These are phyloP conservation scores for Xenus cinereus DNA, from an alignment of 2,113 vertebrate genomes.

Conservation along the genomic window DNA sequence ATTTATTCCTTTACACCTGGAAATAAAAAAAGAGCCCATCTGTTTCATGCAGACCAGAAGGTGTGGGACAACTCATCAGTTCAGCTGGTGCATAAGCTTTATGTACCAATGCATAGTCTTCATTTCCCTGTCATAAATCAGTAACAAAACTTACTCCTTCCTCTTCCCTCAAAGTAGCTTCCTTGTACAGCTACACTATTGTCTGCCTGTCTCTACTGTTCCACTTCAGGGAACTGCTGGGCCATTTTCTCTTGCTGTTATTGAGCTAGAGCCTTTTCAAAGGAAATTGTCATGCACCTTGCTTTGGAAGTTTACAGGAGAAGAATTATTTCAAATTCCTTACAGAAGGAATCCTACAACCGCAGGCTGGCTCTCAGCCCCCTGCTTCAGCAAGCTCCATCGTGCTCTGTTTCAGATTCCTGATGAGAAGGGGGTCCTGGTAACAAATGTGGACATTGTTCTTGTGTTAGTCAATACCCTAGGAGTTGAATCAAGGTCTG, in stretches of 20 bases:
- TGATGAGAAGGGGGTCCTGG: neutral
- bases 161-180: neutral
- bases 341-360: neutral
- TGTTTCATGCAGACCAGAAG: neutral
- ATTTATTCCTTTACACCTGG: neutral
- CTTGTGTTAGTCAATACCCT: neutral
- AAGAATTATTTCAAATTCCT: neutral
- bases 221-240: neutral
- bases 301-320: neutral
- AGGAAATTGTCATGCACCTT: neutral
- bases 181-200: neutral
- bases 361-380: accelerated
- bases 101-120: neutral
- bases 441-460: neutral
- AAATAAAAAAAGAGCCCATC: neutral
- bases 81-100: neutral
- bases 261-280: neutral
- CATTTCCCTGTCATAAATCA: neutral
- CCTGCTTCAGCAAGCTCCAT: neutral
- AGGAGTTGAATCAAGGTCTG: neutral
- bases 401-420: neutral
- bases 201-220: neutral
- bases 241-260: neutral
- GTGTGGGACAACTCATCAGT: neutral
- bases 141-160: neutral